Evolutionary conservation across 2,113 vertebrate species (phyloP).

Genomic region (Phyllopteryx taeniolatus): DNA sequence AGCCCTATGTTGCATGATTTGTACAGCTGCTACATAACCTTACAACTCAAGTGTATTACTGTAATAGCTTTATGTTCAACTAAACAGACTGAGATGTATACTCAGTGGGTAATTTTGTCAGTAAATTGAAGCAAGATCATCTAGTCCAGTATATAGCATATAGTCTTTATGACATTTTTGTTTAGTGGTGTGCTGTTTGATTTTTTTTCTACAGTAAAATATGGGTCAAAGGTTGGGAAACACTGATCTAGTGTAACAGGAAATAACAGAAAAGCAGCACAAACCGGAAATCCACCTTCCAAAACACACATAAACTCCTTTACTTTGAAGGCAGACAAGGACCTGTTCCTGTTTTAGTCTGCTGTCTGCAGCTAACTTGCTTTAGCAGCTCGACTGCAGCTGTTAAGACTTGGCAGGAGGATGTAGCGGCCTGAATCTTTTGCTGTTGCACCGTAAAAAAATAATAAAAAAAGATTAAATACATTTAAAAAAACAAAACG

Average conservation of each 20-base stretch:
- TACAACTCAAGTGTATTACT: not conserved
- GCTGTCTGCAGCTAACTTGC: conserved; percentile 10
- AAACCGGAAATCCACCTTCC: not conserved
- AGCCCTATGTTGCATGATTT: not conserved
- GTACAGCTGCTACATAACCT: not conserved
- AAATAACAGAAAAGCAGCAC: not conserved
- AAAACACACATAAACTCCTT: conserved; percentile 6
- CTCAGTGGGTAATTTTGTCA: not conserved
- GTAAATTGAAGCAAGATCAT: too few species aligned
- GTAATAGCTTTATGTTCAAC: not conserved
- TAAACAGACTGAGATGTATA: not conserved
- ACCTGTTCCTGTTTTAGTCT: conserved; percentile 19
- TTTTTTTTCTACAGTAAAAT: not conserved
- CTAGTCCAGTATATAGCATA: not conserved
- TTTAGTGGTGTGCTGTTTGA: not conserved
- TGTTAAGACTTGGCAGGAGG: conserved; percentile 55
- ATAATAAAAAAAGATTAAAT: not conserved
- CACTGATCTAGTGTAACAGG: not conserved
- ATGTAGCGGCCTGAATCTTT: conserved; percentile 66
- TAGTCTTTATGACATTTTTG: not conserved
- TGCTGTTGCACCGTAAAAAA: conserved; percentile 69
- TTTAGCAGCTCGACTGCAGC: conserved; percentile 46
- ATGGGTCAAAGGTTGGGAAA: not conserved
- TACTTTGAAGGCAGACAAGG: conserved; percentile 35
- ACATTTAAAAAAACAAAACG: conserved; percentile 72